Conservation (phyloP, 2,888 invertebrate species). For the Drosophila niveifrons region DNA sequence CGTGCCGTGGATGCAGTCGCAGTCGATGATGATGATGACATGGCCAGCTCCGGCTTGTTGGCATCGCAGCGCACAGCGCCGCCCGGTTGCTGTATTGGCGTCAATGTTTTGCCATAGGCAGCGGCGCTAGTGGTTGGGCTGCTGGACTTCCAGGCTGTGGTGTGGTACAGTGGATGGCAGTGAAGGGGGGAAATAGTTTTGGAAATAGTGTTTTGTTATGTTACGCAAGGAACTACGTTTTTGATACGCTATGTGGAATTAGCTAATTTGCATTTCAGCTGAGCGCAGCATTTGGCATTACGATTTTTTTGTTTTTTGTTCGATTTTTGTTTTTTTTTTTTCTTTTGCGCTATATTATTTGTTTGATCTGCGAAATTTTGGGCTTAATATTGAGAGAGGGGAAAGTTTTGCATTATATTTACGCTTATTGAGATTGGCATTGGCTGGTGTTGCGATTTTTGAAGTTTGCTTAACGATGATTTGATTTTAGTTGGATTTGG, state of each 20-base stretch:
- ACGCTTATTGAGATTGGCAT: slow-evolving; percentile 71
- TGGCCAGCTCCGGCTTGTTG: slow-evolving; percentile 47
- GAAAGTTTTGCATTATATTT: slow-evolving; percentile 72
- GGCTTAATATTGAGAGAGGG: slow-evolving; percentile 61
- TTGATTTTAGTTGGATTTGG: slow-evolving; percentile 58
- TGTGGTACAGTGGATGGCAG: slow-evolving; percentile 64
- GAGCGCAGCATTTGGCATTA: slow-evolving; percentile 35
- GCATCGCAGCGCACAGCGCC: slow-evolving; percentile 66
- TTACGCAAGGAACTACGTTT: slow-evolving; percentile 74
- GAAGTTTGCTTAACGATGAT: slow-evolving; percentile 77
- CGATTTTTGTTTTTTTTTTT: slow-evolving; percentile 12
- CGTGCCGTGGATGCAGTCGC: slow-evolving; percentile 80
- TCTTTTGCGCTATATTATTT: slow-evolving; percentile 5
- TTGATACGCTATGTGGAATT: slow-evolving; percentile 65
- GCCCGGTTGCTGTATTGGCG: slow-evolving; percentile 68
- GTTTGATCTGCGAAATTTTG: slow-evolving; percentile 41
- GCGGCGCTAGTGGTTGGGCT: slow-evolving; percentile 72
- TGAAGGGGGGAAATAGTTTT: slow-evolving; percentile 79
- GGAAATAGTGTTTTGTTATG: slow-evolving; percentile 80
- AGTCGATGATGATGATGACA: slow-evolving; percentile 71
- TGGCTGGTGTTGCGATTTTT: slow-evolving; percentile 69
- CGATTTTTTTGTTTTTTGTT: slow-evolving; percentile 8
- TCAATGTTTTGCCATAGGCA: slow-evolving; percentile 70
- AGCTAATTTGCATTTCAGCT: slow-evolving; percentile 47
- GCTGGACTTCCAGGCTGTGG: slow-evolving; percentile 81